Evolutionary conservation across 2,797 vertebrate genomes (phyloP).

Genomic region (Momotus momota): DNA sequence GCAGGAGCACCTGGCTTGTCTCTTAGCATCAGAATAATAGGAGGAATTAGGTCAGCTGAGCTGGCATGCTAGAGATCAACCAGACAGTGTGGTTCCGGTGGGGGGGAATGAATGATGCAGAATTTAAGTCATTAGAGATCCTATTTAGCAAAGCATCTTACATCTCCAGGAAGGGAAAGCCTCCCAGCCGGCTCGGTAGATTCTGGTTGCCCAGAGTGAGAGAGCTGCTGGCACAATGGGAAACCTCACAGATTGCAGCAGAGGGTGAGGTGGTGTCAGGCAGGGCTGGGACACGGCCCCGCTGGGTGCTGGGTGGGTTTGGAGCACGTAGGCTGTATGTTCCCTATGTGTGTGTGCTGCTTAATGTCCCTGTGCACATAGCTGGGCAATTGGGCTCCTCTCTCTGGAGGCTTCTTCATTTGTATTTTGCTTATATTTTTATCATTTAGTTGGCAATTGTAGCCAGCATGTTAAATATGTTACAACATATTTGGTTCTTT

Average conservation of each 20-base stretch:
- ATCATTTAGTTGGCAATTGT: background rate
- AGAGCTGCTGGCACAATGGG: background rate
- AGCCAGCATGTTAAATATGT: background rate
- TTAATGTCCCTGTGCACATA: background rate
- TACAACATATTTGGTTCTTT: background rate
- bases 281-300: background rate
- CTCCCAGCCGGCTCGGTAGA: background rate
- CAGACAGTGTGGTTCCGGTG: constrained; percentile 2
- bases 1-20: constrained; percentile 50
- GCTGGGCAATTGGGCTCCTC: too few relatives aligned
- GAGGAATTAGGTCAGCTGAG: constrained; percentile 75
- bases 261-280: background rate
- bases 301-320: background rate
- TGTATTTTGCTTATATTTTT: background rate
- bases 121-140: constrained; percentile 29
- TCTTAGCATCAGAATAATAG: constrained; percentile 33
- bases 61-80: background rate
- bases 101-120: background rate
- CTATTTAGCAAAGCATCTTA: constrained; percentile 65
- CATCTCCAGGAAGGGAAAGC: background rate
- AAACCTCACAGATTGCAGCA: rapidly evolving
- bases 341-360: rapidly evolving
- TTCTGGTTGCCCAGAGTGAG: background rate
- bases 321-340: rapidly evolving
- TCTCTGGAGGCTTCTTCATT: background rate